These are phyloP conservation scores for Melikaiella ostensackeni DNA, from an alignment of 2,888 invertebrate species.

Conservation along the genomic window DNA sequence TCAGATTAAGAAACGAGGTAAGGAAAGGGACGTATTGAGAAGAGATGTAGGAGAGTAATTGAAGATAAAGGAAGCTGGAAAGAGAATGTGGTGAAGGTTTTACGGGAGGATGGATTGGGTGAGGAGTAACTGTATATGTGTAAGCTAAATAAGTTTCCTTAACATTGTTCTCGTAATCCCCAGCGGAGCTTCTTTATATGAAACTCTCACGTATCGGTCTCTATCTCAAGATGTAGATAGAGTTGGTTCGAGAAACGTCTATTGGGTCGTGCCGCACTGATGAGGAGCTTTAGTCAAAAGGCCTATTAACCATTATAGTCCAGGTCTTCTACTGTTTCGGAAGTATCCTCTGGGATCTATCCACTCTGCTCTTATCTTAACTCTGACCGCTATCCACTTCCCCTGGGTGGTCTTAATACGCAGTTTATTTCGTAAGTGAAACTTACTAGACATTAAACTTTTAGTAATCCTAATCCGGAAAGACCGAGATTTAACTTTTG, in stretches of 20 bases:
- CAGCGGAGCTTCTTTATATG: neutral
- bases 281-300: constrained; percentile 39
- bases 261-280: constrained; percentile 14
- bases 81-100: too few species aligned
- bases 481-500: neutral
- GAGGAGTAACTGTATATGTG: neutral
- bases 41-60: too few species aligned
- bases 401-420: constrained; percentile 56
- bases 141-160: neutral
- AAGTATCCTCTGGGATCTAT: constrained; percentile 56
- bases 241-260: constrained; percentile 26
- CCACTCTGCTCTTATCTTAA: constrained; percentile 46
- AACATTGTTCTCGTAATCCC: constrained; percentile 24
- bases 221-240: constrained; percentile 22
- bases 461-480: constrained; percentile 11
- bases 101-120: too few species aligned
- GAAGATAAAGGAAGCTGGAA: too few species aligned
- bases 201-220: constrained; percentile 29
- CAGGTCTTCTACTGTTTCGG: constrained; percentile 46
- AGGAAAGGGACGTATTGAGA: too few species aligned
- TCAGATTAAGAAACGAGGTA: too few species aligned
- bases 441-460: constrained; percentile 53
- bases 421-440: constrained; percentile 61
- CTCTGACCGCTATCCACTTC: constrained; percentile 56
- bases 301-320: constrained; percentile 36